Percentiles rank a stretch among this genome's conserved stretches.
Evolutionary conservation across 2,888 invertebrate species (phyloP).

Genomic region (Strigamia maritima): DNA sequence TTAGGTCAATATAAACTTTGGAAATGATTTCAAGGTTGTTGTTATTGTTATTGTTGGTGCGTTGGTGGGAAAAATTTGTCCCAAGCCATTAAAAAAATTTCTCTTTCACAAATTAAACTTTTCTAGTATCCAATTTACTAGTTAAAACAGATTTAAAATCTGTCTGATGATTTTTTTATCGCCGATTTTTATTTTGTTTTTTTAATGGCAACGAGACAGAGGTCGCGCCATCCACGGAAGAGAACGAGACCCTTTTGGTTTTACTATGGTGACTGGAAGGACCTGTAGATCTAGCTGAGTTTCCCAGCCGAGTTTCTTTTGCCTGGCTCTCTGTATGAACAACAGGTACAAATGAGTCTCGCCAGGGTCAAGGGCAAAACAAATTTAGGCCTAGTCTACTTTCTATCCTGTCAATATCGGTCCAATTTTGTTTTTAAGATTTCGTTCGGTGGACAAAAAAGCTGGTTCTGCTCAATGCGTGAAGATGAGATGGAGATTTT

Average conservation of each 20-base stretch:
- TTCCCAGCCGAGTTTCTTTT: conserved; percentile 3
- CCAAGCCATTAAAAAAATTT: background rate
- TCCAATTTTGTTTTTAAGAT: background rate
- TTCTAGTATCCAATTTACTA: too few relatives aligned
- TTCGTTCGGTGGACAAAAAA: background rate
- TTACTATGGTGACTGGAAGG: background rate
- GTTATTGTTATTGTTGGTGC: conserved; percentile 5
- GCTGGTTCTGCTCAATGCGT: too few relatives aligned
- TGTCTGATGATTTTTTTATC: background rate
- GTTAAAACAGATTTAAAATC: too few relatives aligned
- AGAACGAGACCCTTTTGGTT: background rate
- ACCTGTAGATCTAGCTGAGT: background rate
- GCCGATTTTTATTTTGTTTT: background rate
- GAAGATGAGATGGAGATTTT: too few relatives aligned
- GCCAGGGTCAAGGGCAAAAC: conserved; percentile 1
- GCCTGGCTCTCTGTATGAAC: background rate
- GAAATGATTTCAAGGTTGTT: background rate
- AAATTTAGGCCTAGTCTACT: background rate
- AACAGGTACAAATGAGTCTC: background rate
- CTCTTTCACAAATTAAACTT: background rate
- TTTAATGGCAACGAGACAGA: background rate
- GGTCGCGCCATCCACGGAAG: background rate
- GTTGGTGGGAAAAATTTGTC: background rate
- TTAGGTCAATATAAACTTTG: background rate
- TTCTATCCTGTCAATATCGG: background rate